Evolutionary conservation across 2,113 vertebrate species (phyloP).

Genomic region (Tyrannus savana): DNA sequence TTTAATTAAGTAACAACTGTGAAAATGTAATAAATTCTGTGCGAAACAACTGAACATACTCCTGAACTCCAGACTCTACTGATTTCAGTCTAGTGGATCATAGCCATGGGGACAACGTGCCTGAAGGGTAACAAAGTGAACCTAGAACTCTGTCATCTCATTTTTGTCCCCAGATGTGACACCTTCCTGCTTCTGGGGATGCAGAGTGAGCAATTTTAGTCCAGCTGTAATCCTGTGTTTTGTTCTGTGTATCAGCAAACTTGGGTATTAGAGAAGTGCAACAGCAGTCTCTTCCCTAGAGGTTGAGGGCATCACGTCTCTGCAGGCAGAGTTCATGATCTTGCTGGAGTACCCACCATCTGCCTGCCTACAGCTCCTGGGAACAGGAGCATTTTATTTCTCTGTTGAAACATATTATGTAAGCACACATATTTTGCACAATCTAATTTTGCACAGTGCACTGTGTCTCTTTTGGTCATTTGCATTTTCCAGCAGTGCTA

Average conservation of each 20-base stretch:
- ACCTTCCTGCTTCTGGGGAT: slow-evolving; percentile 12
- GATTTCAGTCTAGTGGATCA: slow-evolving; percentile 22
- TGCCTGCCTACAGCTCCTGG: neutral
- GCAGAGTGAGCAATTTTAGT: neutral
- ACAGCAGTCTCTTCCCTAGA: slow-evolving; percentile 6
- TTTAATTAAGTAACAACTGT: slow-evolving; percentile 42
- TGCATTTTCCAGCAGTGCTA: slow-evolving; percentile 47
- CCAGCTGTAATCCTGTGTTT: neutral
- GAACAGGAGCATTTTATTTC: neutral
- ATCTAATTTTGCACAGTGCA: slow-evolving; percentile 9
- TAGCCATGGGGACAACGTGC: neutral
- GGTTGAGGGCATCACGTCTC: neutral
- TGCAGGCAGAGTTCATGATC: slow-evolving; percentile 7
- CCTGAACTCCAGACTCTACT: neutral
- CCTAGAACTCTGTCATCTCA: neutral
- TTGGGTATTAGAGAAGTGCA: neutral
- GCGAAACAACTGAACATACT: neutral
- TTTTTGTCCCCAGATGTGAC: slow-evolving; percentile 17
- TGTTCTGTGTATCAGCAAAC: neutral
- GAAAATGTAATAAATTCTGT: slow-evolving; percentile 31
- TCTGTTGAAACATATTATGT: slow-evolving; percentile 27
- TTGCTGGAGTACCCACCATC: slow-evolving; percentile 43
- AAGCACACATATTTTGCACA: slow-evolving; percentile 32
- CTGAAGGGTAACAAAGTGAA: neutral
- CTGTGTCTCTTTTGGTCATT: slow-evolving; percentile 28